These are phyloP conservation scores for Pseudolaguvia tuberculata DNA, from an alignment of 2,113 vertebrate genomes.

Conservation along the genomic window DNA sequence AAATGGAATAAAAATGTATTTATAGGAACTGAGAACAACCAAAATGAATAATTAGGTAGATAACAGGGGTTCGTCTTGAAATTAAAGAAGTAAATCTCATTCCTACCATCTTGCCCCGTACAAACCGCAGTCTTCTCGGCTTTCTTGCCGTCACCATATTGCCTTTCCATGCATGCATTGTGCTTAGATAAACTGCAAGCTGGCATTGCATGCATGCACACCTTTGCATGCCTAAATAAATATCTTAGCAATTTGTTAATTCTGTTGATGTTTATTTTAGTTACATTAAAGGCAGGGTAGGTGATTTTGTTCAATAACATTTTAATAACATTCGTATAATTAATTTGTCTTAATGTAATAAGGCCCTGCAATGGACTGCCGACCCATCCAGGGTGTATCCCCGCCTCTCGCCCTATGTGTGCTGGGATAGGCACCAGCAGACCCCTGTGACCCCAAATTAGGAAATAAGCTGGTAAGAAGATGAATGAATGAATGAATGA, in stretches of 20 bases:
- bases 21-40: neutral
- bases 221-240: neutral
- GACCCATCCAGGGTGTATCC: too few relatives aligned
- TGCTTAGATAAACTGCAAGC: conserved; percentile 31
- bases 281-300: too few relatives aligned
- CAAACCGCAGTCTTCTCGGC: conserved; percentile 7
- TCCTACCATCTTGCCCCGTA: neutral
- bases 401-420: too few relatives aligned
- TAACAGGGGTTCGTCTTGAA: neutral
- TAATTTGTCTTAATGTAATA: too few relatives aligned
- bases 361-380: too few relatives aligned
- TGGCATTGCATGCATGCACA: conserved; percentile 13
- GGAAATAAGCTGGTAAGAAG: too few relatives aligned
- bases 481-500: too few relatives aligned
- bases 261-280: neutral
- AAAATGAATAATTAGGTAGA: neutral
- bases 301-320: too few relatives aligned
- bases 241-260: neutral
- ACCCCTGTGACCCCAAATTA: too few relatives aligned
- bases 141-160: conserved; percentile 43
- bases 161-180: conserved; percentile 49
- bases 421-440: too few relatives aligned
- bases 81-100: conserved; percentile 11
- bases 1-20: neutral
- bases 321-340: too few relatives aligned